Conservation (phyloP, 2,113 vertebrate species). For the Mus spicilegus region DNA sequence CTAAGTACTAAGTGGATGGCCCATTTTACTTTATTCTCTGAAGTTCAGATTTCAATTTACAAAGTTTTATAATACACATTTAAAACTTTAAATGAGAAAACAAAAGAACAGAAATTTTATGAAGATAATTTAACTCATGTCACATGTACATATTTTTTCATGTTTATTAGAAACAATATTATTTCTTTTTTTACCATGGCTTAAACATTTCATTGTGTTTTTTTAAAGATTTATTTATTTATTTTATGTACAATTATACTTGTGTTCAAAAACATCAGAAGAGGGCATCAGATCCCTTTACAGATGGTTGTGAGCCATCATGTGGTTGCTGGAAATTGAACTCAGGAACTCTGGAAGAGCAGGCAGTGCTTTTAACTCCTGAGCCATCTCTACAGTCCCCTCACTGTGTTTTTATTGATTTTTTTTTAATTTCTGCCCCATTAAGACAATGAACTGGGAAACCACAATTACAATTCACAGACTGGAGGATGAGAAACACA, state of each 20-base stretch:
- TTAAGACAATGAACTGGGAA: conserved; percentile 70
- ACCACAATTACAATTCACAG: conserved; percentile 82
- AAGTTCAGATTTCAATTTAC: neutral
- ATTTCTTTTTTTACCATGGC: too few relatives aligned
- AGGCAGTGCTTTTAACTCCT: too few relatives aligned
- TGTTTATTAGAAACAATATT: neutral
- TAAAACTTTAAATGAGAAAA: neutral
- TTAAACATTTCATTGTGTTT: too few relatives aligned
- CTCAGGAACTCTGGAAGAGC: too few relatives aligned
- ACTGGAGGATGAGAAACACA: conserved; percentile 77
- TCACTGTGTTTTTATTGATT: conserved; percentile 73
- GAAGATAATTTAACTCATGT: neutral
- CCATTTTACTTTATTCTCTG: neutral
- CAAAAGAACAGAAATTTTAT: neutral
- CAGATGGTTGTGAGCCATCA: too few relatives aligned
- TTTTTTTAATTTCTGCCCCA: conserved; percentile 74
- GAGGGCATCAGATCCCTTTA: too few relatives aligned
- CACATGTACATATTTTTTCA: neutral
- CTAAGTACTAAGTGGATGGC: too few relatives aligned
- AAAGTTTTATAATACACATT: neutral
- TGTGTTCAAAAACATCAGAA: too few relatives aligned
- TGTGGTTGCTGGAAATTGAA: too few relatives aligned
- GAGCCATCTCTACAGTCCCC: neutral
- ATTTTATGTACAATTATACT: too few relatives aligned
- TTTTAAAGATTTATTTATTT: too few relatives aligned